Percentiles rank a stretch among this genome's conserved stretches.
Conservation (phyloP, 1,140 invertebrate species). For the Lordiphosa collinella region DNA sequence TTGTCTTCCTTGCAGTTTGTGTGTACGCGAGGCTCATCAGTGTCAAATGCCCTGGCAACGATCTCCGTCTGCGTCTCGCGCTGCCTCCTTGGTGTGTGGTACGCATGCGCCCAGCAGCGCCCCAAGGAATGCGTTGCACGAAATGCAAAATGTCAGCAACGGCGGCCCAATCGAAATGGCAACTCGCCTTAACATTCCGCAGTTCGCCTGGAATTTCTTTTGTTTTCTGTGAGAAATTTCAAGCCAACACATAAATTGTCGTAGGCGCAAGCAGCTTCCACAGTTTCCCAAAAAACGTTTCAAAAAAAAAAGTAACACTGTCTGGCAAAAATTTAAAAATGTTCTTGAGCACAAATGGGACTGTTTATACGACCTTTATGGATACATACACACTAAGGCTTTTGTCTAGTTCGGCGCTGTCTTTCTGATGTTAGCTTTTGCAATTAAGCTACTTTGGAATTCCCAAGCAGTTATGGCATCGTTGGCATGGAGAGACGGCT, state of each 20-base stretch:
- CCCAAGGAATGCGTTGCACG: slow-evolving; percentile 77
- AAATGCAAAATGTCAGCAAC: slow-evolving; percentile 78
- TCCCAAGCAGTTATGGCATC: too few species aligned
- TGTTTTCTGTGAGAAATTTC: slow-evolving; percentile 78
- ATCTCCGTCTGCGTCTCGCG: slow-evolving; percentile 32
- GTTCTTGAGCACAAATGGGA: too few species aligned
- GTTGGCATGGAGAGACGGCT: too few species aligned
- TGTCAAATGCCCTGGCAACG: slow-evolving; percentile 64
- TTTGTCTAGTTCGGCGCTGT: too few species aligned
- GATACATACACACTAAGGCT: too few species aligned
- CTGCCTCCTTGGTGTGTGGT: slow-evolving; percentile 71
- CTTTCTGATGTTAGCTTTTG: too few species aligned
- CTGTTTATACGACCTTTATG: too few species aligned
- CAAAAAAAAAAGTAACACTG: neutral
- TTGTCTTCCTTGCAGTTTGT: slow-evolving; percentile 9
- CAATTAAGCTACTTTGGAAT: too few species aligned
- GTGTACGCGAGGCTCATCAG: slow-evolving; percentile 59
- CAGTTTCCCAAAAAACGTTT: slow-evolving; percentile 19
- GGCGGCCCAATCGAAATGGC: slow-evolving; percentile 61
- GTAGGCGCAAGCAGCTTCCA: slow-evolving; percentile 58
- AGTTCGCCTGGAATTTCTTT: slow-evolving; percentile 69
- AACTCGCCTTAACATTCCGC: slow-evolving; percentile 67
- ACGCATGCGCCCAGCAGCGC: slow-evolving; percentile 75
- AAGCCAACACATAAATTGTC: slow-evolving; percentile 74
- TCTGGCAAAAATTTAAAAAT: too few species aligned